Evolutionary conservation across 2,797 vertebrate species (phyloP).

Genomic region (Sternarchorhynchus goeldii): DNA sequence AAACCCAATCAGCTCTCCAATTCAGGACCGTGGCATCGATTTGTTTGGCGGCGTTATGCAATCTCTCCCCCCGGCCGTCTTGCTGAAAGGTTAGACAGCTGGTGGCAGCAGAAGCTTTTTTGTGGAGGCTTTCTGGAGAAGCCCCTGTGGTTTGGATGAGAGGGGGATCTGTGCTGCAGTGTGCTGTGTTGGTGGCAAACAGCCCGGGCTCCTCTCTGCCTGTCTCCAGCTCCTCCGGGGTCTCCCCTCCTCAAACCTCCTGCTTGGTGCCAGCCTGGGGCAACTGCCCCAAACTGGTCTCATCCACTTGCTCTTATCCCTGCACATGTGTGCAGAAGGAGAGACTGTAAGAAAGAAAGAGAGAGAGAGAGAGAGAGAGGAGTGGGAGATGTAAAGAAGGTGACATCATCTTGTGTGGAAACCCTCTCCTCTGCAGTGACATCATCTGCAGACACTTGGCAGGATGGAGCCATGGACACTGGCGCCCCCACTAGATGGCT

Average conservation of each 20-base stretch:
- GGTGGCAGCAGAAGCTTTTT: conserved; percentile 14
- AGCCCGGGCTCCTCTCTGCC: background rate
- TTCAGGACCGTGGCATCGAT: conserved; percentile 6
- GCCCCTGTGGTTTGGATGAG: background rate
- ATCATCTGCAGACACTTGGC: conserved; percentile 50
- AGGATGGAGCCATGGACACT: conserved; percentile 20
- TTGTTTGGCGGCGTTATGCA: conserved; percentile 2
- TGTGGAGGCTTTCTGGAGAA: background rate
- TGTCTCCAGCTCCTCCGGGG: background rate
- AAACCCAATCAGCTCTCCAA: conserved; percentile 12
- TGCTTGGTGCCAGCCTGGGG: background rate
- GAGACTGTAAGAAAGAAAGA: conserved; percentile 43
- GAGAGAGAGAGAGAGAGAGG: conserved; percentile 20
- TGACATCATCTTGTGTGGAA: conserved; percentile 64
- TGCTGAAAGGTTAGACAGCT: conserved; percentile 18
- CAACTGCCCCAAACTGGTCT: conserved; percentile 19
- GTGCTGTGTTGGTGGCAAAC: background rate
- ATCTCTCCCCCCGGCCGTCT: background rate
- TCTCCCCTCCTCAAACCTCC: background rate
- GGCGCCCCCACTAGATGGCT: conserved; percentile 44
- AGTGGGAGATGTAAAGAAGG: conserved; percentile 33
- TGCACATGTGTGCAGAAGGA: conserved; percentile 41
- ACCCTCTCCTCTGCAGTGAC: conserved; percentile 62
- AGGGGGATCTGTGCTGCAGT: background rate
- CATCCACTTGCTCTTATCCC: conserved; percentile 3